Evolutionary conservation across 35 echinoderm and acorn worm species (phyloP).

Genomic region (Apostichopus californicus): DNA sequence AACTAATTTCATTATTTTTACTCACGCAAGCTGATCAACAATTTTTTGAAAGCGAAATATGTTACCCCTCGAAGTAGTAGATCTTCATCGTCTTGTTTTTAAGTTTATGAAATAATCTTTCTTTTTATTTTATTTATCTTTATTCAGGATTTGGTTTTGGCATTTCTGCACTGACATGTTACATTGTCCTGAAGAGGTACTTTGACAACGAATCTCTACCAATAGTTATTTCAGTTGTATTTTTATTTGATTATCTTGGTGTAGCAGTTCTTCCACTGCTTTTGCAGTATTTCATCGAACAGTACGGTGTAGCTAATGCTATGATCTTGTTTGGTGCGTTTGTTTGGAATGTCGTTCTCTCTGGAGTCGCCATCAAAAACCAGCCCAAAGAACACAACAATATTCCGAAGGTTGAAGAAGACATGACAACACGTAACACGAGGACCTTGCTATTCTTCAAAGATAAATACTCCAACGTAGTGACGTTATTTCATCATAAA

Average conservation of each 20-base stretch:
- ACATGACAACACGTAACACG: not conserved
- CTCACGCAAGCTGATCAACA: no score
- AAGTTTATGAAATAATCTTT: no score
- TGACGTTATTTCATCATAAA: not conserved
- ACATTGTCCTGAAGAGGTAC: not conserved
- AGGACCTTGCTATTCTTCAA: not conserved
- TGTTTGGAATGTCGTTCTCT: not conserved
- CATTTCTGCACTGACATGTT: not conserved
- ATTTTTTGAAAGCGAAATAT: no score
- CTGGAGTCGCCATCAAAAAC: not conserved
- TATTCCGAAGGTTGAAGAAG: not conserved
- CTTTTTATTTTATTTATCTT: not conserved
- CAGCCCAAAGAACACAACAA: not conserved
- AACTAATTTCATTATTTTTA: no score
- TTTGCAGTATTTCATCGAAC: constrained; percentile 2
- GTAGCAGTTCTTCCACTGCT: not conserved
- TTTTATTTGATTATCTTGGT: constrained; percentile 26
- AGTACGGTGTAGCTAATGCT: not conserved
- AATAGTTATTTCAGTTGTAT: not conserved
- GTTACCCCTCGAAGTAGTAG: no score
- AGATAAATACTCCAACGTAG: not conserved
- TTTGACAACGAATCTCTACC: not conserved
- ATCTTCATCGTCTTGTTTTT: no score
- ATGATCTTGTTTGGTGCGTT: not conserved
- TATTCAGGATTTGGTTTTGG: constrained; percentile 27